These are phyloP conservation scores for Tenthredo livida DNA, from an alignment of 2,888 invertebrate species.

Conservation along the genomic window DNA sequence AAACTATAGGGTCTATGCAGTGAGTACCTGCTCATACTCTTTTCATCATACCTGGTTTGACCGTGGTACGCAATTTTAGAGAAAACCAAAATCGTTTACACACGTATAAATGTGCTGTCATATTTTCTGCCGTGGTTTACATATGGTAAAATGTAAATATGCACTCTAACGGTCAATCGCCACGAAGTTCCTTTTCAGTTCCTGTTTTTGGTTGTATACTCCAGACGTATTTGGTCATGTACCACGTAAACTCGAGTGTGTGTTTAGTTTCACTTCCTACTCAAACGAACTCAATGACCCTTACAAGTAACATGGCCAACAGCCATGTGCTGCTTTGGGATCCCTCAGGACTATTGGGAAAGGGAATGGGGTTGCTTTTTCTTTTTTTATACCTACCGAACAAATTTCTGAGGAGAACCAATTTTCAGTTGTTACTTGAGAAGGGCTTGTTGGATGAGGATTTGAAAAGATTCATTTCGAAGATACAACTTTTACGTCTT, in stretches of 20 bases:
- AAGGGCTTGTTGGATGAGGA: neutral
- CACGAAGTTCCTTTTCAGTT: neutral
- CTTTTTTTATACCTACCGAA: neutral
- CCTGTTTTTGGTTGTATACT: slow-evolving; percentile 8
- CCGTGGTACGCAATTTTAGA: neutral
- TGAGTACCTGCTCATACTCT: neutral
- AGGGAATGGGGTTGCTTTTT: neutral
- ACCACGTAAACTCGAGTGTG: neutral
- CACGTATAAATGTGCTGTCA: neutral
- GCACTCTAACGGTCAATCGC: slow-evolving; percentile 24
- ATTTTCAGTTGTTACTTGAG: neutral
- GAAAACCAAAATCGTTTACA: neutral
- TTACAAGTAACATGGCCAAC: neutral
- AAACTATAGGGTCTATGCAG: neutral
- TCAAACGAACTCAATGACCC: slow-evolving; percentile 20
- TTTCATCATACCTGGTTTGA: neutral
- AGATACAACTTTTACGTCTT: neutral
- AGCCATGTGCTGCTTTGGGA: slow-evolving; percentile 30
- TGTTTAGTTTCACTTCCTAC: slow-evolving; percentile 47
- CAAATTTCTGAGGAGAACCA: neutral
- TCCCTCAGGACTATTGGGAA: neutral
- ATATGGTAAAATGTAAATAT: neutral
- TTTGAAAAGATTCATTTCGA: neutral
- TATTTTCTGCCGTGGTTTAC: neutral
- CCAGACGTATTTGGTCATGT: slow-evolving; percentile 14